phyloP scores from a whole-genome alignment of 2,888 invertebrate species.

The Tipula helvola region DNA sequence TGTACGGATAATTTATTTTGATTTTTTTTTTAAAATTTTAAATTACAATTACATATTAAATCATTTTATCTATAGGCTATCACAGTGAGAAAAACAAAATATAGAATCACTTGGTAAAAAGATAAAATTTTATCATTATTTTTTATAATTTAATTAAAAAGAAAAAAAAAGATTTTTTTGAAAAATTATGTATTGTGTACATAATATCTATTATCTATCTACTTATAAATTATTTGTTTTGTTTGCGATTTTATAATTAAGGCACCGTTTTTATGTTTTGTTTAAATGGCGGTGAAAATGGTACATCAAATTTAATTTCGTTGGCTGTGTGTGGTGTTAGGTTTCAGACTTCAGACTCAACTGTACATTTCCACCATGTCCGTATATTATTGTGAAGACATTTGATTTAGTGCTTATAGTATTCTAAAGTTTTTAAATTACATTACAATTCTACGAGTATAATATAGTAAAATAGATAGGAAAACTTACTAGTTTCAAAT shows the following conservation, averaged over 20 bases:
- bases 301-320: not conserved
- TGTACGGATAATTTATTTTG: not conserved
- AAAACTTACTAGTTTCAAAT: not conserved
- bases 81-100: slow-evolving; percentile 14
- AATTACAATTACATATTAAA: not conserved
- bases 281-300: not conserved
- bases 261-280: not conserved
- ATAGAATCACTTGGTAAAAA: slow-evolving; percentile 15
- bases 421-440: not conserved
- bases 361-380: not conserved
- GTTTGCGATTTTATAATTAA: not conserved
- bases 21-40: not conserved
- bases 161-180: not conserved
- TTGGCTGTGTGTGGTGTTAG: not conserved
- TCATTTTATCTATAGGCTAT: slow-evolving; percentile 10
- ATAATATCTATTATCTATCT: not conserved
- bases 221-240: not conserved
- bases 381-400: not conserved
- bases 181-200: not conserved
- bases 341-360: not conserved
- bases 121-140: not conserved
- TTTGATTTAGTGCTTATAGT: not conserved
- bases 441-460: not conserved
- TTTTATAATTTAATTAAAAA: not conserved
- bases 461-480: not conserved